phyloP scores from a whole-genome alignment of 2,888 invertebrate species.

The Cerceris rybyensis region DNA sequence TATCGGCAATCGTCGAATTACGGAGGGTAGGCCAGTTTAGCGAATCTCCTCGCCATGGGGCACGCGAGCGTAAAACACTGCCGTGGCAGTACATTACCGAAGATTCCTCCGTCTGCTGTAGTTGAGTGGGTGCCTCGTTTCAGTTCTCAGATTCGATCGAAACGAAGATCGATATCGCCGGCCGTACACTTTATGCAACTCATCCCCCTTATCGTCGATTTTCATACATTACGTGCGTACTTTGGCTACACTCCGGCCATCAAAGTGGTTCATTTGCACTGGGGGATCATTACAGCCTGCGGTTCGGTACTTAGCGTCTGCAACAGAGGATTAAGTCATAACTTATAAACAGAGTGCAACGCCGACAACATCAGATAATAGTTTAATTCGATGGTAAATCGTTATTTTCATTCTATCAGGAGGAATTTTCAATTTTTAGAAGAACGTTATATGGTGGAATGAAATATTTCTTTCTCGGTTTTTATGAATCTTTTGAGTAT shows the following conservation, averaged over 20 bases:
- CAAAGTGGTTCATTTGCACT: conserved; percentile 52
- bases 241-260: conserved; percentile 10
- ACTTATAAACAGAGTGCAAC: conserved; percentile 60
- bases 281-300: conserved; percentile 66
- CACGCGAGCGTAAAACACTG: conserved; percentile 42
- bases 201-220: conserved; percentile 58
- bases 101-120: conserved; percentile 32
- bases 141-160: conserved; percentile 59
- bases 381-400: conserved; percentile 30
- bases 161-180: conserved; percentile 71
- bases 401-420: neutral
- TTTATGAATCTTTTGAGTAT: too few relatives aligned
- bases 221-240: conserved; percentile 47
- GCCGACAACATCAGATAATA: conserved; percentile 54
- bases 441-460: neutral
- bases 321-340: conserved; percentile 77
- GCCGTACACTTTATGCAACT: conserved; percentile 70
- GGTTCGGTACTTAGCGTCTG: conserved; percentile 63
- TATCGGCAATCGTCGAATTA: conserved; percentile 67
- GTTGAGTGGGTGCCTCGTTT: conserved; percentile 50
- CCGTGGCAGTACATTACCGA: conserved; percentile 26
- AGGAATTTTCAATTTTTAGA: conserved; percentile 1
- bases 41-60: conserved; percentile 50
- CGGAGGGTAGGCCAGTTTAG: conserved; percentile 48
- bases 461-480: too few relatives aligned